Conservation (phyloP, 2,888 invertebrate genomes). For the Rotaria magnacalcarata region DNA sequence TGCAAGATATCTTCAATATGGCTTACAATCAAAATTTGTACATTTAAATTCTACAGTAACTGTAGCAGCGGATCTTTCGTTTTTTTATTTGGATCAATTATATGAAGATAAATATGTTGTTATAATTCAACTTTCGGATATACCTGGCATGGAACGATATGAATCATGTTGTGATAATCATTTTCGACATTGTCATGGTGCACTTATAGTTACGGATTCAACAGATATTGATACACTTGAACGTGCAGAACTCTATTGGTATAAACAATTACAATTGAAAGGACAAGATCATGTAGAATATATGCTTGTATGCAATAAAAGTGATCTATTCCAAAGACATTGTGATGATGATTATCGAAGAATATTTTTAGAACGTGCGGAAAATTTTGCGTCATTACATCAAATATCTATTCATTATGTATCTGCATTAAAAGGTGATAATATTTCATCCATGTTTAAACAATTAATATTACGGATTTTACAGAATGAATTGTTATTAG, state of each 20-base stretch:
- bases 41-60: neutral
- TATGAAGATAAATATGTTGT: slow-evolving; percentile 18
- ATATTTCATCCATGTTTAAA: slow-evolving; percentile 8
- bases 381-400: neutral
- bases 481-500: neutral
- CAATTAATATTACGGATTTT: neutral
- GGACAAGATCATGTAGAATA: neutral
- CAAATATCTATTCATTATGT: neutral
- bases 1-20: neutral
- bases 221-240: neutral
- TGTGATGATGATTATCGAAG: neutral
- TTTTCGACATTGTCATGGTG: neutral
- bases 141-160: slow-evolving; percentile 19
- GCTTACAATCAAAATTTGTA: neutral
- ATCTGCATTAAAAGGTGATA: neutral
- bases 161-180: slow-evolving; percentile 13
- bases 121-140: neutral
- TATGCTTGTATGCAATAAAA: neutral
- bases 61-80: neutral
- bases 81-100: slow-evolving; percentile 23
- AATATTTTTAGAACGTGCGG: neutral
- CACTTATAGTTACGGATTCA: neutral
- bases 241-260: neutral
- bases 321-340: neutral
- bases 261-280: neutral